phyloP scores from a whole-genome alignment of 1,140 invertebrate species.

The Cephus cinctus region DNA sequence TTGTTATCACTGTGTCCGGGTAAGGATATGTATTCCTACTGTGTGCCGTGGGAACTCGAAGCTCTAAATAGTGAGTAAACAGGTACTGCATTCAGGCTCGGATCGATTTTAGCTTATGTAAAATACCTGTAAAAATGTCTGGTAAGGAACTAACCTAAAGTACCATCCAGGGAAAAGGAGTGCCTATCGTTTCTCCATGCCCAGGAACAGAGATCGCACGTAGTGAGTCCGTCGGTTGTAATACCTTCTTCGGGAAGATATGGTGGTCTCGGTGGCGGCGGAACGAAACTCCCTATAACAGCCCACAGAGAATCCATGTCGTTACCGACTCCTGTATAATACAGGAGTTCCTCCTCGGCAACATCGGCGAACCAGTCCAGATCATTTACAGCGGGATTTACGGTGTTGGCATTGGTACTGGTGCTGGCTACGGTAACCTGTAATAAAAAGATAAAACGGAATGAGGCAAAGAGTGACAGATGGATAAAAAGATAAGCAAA shows the following conservation, averaged over 20 bases:
- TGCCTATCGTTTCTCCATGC: conserved; percentile 57
- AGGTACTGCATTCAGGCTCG: too few species aligned
- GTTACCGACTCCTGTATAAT: conserved; percentile 60
- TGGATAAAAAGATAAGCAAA: too few species aligned
- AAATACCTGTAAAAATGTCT: too few species aligned
- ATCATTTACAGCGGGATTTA: conserved; percentile 51
- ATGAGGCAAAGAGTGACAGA: too few species aligned
- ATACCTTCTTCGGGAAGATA: conserved; percentile 63
- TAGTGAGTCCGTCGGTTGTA: conserved; percentile 66
- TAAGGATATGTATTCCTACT: too few species aligned
- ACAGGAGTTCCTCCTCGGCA: conserved; percentile 60
- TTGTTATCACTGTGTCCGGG: too few species aligned
- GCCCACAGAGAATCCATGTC: conserved; percentile 67
- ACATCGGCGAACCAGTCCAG: conserved; percentile 61
- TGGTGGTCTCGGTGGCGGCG: conserved; percentile 65
- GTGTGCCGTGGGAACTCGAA: too few species aligned
- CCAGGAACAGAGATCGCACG: conserved; percentile 72
- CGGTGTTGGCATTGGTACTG: conserved; percentile 45
- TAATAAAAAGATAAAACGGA: conserved; percentile 22
- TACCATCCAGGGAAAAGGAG: conserved; percentile 52
- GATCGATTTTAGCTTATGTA: too few species aligned
- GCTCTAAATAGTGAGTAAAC: too few species aligned
- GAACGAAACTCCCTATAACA: conserved; percentile 62
- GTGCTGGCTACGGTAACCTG: conserved; percentile 45
- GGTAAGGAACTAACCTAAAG: conserved; percentile 45